Conservation (phyloP, 1,140 invertebrate species). For the Drosophila carrolli region DNA sequence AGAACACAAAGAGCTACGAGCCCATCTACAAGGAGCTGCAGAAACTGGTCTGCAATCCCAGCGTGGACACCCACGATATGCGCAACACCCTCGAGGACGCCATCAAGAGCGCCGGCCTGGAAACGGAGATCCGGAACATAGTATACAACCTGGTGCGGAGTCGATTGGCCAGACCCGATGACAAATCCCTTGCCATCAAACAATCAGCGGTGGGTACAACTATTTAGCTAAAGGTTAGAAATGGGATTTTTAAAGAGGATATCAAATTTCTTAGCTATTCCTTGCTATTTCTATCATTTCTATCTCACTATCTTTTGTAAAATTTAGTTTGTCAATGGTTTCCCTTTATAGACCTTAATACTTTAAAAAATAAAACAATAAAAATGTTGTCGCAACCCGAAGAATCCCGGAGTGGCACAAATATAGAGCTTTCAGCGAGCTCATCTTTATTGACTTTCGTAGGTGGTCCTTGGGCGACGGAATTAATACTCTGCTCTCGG, state of each 20-base stretch:
- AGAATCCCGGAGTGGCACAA: background rate
- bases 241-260: background rate
- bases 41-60: conserved; percentile 88
- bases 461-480: background rate
- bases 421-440: background rate
- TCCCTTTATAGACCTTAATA: background rate
- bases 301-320: background rate
- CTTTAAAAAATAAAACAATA: background rate
- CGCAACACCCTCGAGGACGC: conserved; percentile 90
- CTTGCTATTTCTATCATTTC: background rate
- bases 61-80: conserved; percentile 91
- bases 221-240: background rate
- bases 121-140: conserved; percentile 92
- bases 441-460: background rate
- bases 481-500: background rate
- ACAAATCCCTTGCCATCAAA: conserved; percentile 38
- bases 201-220: conserved; percentile 41
- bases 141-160: conserved; percentile 91
- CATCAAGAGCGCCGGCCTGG: conserved; percentile 90
- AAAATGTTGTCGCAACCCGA: background rate
- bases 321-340: background rate
- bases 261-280: background rate
- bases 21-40: conserved; percentile 87
- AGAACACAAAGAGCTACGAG: conserved; percentile 88
- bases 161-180: conserved; percentile 50